These are phyloP conservation scores for Chondrosia reniformis DNA, from an alignment of 37 sponge, comb jelly and placozoan species.

Conservation along the genomic window DNA sequence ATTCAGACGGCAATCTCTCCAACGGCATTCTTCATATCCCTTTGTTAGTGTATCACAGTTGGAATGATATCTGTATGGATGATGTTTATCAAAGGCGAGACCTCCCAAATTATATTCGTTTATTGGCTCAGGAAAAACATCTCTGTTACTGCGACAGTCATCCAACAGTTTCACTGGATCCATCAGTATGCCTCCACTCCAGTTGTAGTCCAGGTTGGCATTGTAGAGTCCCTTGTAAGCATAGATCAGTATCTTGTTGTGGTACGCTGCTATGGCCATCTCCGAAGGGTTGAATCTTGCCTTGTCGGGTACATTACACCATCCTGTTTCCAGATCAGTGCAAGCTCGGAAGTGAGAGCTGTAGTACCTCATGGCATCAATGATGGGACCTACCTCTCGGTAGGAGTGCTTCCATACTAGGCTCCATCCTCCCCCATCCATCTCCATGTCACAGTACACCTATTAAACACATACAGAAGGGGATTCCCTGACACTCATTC, in stretches of 20 bases:
- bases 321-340: constrained; percentile 7
- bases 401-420: constrained; percentile 17
- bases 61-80: not conserved
- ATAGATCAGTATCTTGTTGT: constrained; percentile 11
- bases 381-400: not conserved
- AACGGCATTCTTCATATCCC: too few species aligned
- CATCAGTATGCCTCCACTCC: constrained; percentile 13
- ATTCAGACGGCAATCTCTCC: not conserved
- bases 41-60: constrained; percentile 7
- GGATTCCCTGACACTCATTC: too few species aligned
- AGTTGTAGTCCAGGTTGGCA: not conserved
- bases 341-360: constrained; percentile 3
- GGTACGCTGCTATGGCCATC: constrained; percentile 21
- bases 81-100: constrained; percentile 3
- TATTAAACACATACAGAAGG: too few species aligned
- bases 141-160: not conserved
- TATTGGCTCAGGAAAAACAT: not conserved
- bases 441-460: constrained; percentile 11
- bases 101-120: not conserved
- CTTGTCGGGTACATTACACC: constrained; percentile 18
- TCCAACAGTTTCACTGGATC: constrained; percentile 10
- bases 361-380: constrained; percentile 19
- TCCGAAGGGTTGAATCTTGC: constrained; percentile 16
- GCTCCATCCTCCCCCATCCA: constrained; percentile 10
- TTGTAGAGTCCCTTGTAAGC: constrained; percentile 20